Percentiles rank a stretch among this genome's conserved stretches.
Conservation (phyloP, 2,113 vertebrate species). For the Centrocercus urophasianus region DNA sequence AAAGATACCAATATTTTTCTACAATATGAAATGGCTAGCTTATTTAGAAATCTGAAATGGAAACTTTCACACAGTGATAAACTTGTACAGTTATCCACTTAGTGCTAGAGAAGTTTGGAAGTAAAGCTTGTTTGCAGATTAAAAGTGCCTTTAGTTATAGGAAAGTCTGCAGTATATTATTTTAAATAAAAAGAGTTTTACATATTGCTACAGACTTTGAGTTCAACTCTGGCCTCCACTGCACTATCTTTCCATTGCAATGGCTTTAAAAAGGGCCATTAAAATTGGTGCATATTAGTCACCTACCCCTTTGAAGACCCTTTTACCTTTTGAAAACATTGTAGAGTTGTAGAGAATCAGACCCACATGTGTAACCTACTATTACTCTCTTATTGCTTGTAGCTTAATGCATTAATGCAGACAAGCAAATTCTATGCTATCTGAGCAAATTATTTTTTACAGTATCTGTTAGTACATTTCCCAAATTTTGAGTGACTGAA, state of each 20-base stretch:
- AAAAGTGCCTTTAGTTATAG: background rate
- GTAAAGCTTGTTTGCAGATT: background rate
- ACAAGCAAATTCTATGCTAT: background rate
- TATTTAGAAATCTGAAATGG: background rate
- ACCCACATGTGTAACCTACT: rapidly evolving
- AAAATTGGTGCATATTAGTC: background rate
- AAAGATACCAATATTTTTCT: background rate
- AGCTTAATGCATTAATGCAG: too few relatives aligned
- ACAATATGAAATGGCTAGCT: rapidly evolving
- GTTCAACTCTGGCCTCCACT: background rate
- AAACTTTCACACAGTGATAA: background rate
- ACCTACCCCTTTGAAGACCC: background rate
- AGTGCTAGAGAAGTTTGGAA: background rate
- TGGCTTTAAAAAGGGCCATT: background rate
- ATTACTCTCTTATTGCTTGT: background rate
- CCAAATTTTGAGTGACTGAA: background rate
- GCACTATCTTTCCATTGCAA: background rate
- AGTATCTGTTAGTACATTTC: background rate
- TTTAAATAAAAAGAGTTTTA: background rate
- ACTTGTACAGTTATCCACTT: background rate
- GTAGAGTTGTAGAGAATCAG: background rate
- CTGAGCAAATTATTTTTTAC: background rate
- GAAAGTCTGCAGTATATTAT: background rate
- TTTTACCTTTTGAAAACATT: background rate
- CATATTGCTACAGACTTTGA: background rate